phyloP scores from a whole-genome alignment of 2,888 invertebrate genomes.

The Schizaphis graminum region DNA sequence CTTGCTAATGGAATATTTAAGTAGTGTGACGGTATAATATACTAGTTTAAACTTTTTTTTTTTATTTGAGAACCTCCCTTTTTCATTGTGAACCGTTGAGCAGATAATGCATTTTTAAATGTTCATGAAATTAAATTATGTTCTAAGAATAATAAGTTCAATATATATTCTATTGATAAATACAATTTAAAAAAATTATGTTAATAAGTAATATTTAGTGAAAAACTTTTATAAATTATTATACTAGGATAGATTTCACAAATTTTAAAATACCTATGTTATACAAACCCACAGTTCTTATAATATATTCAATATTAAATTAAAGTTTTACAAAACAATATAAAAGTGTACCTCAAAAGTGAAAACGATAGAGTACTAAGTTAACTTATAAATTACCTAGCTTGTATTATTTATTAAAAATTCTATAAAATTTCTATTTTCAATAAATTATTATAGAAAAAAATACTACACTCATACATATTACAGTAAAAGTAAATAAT shows the following conservation, averaged over 20 bases:
- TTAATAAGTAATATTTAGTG: background rate
- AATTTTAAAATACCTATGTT: background rate
- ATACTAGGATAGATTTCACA: background rate
- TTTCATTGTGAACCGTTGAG: background rate
- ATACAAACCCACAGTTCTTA: background rate
- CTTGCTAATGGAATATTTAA: conserved; percentile 12
- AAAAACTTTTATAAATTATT: background rate
- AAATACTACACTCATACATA: background rate
- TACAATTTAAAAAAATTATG: background rate
- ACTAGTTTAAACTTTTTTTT: background rate
- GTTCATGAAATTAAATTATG: background rate
- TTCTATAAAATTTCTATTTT: background rate
- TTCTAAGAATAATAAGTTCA: background rate
- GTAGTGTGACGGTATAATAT: background rate
- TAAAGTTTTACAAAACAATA: background rate
- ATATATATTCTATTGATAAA: background rate
- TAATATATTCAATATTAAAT: background rate
- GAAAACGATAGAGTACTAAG: background rate
- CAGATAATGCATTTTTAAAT: background rate
- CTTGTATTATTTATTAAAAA: background rate
- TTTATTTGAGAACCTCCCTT: background rate
- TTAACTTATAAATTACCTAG: background rate
- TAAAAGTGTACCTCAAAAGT: background rate
- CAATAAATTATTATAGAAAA: background rate
- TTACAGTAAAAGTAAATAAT: too few relatives aligned